Conservation (phyloP, 2,797 vertebrate species). For the Babyrousa celebensis region DNA sequence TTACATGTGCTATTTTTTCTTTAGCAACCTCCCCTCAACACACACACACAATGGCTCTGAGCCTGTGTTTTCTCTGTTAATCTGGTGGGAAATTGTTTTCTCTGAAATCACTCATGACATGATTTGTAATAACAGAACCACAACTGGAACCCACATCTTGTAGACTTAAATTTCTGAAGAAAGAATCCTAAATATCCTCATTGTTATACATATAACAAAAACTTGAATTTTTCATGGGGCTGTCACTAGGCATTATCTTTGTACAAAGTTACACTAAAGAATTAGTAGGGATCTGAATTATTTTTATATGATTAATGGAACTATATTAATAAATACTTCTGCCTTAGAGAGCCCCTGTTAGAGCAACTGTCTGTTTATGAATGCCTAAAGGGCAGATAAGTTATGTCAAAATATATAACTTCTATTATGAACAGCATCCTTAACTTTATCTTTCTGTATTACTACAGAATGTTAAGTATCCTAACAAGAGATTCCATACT, state of each 20-base stretch:
- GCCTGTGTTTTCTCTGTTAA: not conserved
- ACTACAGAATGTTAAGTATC: not conserved
- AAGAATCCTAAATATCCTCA: not conserved
- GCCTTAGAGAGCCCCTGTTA: not conserved
- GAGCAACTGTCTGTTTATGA: not conserved
- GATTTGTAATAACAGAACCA: not conserved
- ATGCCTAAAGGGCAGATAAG: not conserved
- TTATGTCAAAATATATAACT: not conserved
- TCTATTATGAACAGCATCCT: not conserved
- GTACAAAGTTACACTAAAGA: not conserved
- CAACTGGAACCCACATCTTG: not conserved
- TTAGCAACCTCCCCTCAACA: too few species aligned
- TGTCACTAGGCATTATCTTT: not conserved
- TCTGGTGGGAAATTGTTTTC: not conserved
- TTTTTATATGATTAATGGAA: not conserved
- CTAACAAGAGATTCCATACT: not conserved
- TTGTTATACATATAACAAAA: not conserved
- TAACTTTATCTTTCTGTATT: not conserved
- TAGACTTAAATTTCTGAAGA: not conserved
- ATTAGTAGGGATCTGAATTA: not conserved
- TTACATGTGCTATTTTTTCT: too few species aligned
- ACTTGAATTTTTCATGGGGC: not conserved
- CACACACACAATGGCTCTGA: rapidly evolving
- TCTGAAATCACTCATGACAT: not conserved
- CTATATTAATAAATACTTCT: not conserved